Base-by-base conservation (phyloP, 2,113 vertebrate species). In the Phrynocephalus versicolor region DNA sequence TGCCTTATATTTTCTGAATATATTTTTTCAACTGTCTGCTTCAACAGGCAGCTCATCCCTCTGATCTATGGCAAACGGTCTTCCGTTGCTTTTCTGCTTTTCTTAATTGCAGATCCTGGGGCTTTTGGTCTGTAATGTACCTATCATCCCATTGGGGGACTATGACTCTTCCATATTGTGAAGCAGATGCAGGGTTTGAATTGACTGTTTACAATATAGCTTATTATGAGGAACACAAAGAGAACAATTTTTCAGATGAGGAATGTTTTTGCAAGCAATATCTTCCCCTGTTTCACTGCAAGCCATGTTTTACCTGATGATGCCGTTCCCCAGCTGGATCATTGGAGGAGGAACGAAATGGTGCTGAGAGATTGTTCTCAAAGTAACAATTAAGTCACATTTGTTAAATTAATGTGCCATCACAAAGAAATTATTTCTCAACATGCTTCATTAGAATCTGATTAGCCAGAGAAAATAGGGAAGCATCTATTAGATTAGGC, bases 401-500 rank as follows among this genome's bases (percentile, higher is more conserved):
- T 67, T 55, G 30, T 51, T 69, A 77, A 6, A 27, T 39, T 41
- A 72, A 15, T 58, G 10, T 3, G 62, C 27, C 25, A 39, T 51
- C 27, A 41, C 15, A 73, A 10, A 7, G 30, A 55, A 55, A 30
- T 75, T 71, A 39, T 30, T 83, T 65, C 25, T 18, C 58, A 76
- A 60, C n/a, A 58, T 23, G 3, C 0, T 51, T 12, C 23, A n/a
- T 1, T 12, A 23, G 10, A 51, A 51, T 58, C 16, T 65, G 55
- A 92, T 33, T 35, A 35, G 60, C 73, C 12, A 84, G 82, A 23
- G 87, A 83, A 14, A 85, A 30, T 82, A 55, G 45, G 90, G 86
- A 72, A 93, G 86, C 35, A 81, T 93, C 91, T 94, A 93, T 93
- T 90, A 74, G 35, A 67, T 73, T 10, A 84, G 65, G 58, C 30